These are phyloP conservation scores for Myathropa florea DNA, from an alignment of 2,888 invertebrate species.

Conservation along the genomic window DNA sequence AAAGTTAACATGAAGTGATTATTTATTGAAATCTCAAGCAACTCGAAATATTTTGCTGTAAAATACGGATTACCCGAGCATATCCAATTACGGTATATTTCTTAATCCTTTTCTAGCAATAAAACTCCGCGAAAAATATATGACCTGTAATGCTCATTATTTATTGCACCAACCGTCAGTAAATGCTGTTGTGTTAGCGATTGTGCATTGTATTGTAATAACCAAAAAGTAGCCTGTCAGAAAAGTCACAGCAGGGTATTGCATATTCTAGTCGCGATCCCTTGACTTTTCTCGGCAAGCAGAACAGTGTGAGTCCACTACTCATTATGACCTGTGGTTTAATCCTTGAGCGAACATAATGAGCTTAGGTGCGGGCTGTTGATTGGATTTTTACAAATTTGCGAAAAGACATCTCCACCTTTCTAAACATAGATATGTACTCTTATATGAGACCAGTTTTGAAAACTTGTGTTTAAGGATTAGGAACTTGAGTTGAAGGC, in stretches of 20 bases:
- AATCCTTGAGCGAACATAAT: constrained; percentile 65
- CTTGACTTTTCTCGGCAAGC: constrained; percentile 79
- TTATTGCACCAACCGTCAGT: constrained; percentile 34
- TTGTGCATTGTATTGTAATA: constrained; percentile 35
- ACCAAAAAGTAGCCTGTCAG: constrained; percentile 43
- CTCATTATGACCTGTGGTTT: constrained; percentile 71
- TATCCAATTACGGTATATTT: constrained; percentile 76
- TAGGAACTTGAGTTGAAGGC: constrained; percentile 3
- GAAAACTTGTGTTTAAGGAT: constrained; percentile 29
- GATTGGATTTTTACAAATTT: constrained; percentile 70
- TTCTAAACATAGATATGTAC: constrained; percentile 55
- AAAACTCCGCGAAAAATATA: constrained; percentile 36
- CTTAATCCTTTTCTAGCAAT: constrained; percentile 58
- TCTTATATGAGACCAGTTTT: not conserved
- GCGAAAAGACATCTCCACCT: constrained; percentile 61
- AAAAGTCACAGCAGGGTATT: constrained; percentile 45
- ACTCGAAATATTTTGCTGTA: constrained; percentile 78
- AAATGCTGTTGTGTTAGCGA: constrained; percentile 20
- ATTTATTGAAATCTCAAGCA: constrained; percentile 40
- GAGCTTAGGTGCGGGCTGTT: constrained; percentile 52
- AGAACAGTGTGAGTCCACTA: constrained; percentile 72
- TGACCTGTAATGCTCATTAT: constrained; percentile 25
- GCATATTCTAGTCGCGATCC: constrained; percentile 71
- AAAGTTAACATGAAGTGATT: not conserved
- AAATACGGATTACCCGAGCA: constrained; percentile 76